A percentile compares a stretch with the other conserved stretches of the same genome.
These are phyloP conservation scores for Hermetia illucens DNA, from an alignment of 1,140 invertebrate genomes.

Conservation along the genomic window DNA sequence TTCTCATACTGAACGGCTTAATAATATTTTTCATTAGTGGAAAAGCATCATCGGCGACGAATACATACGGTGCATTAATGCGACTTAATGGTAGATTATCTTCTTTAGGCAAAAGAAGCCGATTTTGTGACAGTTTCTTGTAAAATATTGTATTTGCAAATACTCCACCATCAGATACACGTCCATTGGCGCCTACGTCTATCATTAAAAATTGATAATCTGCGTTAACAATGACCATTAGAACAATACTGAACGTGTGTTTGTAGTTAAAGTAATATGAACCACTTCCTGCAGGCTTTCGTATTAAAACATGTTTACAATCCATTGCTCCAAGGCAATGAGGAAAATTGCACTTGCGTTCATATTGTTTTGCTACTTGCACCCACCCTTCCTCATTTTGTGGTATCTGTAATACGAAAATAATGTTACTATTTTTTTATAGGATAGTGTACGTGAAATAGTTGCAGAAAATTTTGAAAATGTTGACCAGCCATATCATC, in stretches of 20 bases:
- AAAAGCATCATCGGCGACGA: conserved; percentile 31
- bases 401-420: too few relatives aligned
- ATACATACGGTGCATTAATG: conserved; percentile 12
- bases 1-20: conserved; percentile 18
- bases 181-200: conserved; percentile 21
- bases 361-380: conserved; percentile 8
- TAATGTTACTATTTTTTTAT: too few relatives aligned
- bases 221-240: conserved; percentile 10
- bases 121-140: conserved; percentile 7
- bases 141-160: conserved; percentile 16
- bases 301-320: conserved; percentile 9
- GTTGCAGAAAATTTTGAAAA: too few relatives aligned
- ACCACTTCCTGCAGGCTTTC: conserved; percentile 7
- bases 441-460: too few relatives aligned
- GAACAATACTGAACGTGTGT: conserved; percentile 7
- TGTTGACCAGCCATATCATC: too few relatives aligned
- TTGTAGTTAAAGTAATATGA: conserved; percentile 12
- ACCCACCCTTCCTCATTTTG: conserved; percentile 8
- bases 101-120: conserved; percentile 11
- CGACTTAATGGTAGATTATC: conserved; percentile 11
- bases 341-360: conserved; percentile 9
- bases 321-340: conserved; percentile 9
- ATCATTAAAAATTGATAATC: conserved; percentile 14
- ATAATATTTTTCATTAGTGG: conserved; percentile 21
- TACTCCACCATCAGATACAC: conserved; percentile 22